Percentiles rank a stretch among this genome's conserved stretches.
Conservation (phyloP, 2,113 vertebrate species). For the Lophura nycthemera region DNA sequence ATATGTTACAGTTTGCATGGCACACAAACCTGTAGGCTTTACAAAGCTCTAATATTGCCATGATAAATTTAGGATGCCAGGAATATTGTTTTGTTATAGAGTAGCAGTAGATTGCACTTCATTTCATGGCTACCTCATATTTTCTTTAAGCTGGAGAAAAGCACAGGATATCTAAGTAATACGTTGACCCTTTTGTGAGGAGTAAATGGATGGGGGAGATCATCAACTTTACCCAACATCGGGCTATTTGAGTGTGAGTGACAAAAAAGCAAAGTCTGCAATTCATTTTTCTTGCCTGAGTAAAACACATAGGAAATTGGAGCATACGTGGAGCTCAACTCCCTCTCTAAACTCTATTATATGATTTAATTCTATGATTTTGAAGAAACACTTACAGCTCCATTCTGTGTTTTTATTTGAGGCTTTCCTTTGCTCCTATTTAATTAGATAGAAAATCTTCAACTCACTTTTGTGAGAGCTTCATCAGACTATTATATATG, state of each 20-base stretch:
- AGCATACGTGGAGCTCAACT: fast-evolving
- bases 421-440: neutral
- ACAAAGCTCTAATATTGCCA: neutral
- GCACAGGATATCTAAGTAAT: neutral
- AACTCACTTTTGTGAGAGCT: neutral
- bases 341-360: neutral
- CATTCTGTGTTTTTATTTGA: neutral
- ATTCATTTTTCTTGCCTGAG: neutral
- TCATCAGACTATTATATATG: neutral
- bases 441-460: neutral
- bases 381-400: neutral
- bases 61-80: neutral
- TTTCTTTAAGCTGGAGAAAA: neutral
- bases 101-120: neutral
- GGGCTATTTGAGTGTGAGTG: neutral
- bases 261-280: neutral
- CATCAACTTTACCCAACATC: neutral
- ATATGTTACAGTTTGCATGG: neutral
- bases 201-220: neutral
- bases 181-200: neutral
- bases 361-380: neutral
- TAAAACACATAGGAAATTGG: neutral
- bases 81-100: neutral
- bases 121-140: neutral
- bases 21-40: neutral